A percentile compares a stretch with the other conserved stretches of the same genome.
These are phyloP conservation scores for Spodoptera frugiperda DNA, from an alignment of 1,140 invertebrate species.

Conservation along the genomic window DNA sequence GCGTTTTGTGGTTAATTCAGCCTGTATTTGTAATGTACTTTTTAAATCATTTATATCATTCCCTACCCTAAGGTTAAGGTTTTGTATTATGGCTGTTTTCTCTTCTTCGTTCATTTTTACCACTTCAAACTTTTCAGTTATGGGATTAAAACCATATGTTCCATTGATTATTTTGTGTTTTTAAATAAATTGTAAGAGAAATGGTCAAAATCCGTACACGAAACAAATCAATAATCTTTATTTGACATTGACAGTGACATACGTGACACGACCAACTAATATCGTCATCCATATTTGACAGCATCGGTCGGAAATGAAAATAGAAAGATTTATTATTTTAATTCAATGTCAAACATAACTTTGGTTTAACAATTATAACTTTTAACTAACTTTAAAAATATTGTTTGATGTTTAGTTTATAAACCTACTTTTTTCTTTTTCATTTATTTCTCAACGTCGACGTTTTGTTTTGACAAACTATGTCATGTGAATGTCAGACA, in stretches of 20 bases:
- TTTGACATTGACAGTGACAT: neutral
- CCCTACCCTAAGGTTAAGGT: constrained; percentile 73
- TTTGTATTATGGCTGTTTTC: constrained; percentile 69
- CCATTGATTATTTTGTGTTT: constrained; percentile 23
- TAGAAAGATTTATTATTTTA: too few relatives aligned
- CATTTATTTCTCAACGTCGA: too few relatives aligned
- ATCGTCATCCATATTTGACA: neutral
- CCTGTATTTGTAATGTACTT: constrained; percentile 66
- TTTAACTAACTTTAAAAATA: too few relatives aligned
- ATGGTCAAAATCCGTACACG: neutral
- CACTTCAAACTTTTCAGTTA: neutral
- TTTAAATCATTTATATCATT: constrained; percentile 72
- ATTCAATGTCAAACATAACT: too few relatives aligned
- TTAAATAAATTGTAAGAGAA: neutral
- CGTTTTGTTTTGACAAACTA: too few relatives aligned
- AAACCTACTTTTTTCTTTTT: too few relatives aligned
- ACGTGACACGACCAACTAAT: neutral
- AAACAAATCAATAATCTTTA: neutral
- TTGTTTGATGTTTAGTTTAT: too few relatives aligned
- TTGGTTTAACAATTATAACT: too few relatives aligned
- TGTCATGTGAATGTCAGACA: too few relatives aligned
- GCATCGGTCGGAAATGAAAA: too few relatives aligned
- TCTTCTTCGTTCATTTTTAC: constrained; percentile 59
- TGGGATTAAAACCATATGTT: neutral
- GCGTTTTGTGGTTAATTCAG: constrained; percentile 62